Evolutionary conservation across 2,113 vertebrate genomes (phyloP).

Genomic region (Tympanuchus pallidicinctus): DNA sequence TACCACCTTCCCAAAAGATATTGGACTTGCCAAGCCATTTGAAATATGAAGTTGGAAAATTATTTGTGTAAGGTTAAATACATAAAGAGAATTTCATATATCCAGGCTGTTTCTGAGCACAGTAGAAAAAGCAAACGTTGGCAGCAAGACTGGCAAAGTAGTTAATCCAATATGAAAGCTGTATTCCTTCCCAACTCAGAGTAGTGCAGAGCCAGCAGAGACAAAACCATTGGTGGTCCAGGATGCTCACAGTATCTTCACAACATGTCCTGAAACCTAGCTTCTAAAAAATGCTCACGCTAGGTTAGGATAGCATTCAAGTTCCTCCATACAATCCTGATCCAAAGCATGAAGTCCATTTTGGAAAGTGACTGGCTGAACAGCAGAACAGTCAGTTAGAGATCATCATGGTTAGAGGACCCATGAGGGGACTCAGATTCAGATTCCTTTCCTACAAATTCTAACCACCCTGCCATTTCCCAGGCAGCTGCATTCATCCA

Average conservation of each 20-base stretch:
- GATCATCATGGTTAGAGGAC: neutral
- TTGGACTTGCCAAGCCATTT: neutral
- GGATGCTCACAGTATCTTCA: neutral
- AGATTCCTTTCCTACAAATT: neutral
- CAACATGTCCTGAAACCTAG: neutral
- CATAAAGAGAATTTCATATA: neutral
- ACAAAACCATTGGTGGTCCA: neutral
- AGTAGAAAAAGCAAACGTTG: neutral
- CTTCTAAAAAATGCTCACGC: neutral
- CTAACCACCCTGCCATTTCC: neutral
- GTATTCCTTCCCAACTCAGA: neutral
- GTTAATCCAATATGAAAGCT: neutral
- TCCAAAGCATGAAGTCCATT: neutral
- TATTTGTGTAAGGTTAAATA: neutral
- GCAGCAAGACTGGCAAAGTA: neutral
- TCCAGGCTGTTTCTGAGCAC: neutral
- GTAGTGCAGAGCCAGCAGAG: neutral
- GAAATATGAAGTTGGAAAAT: slow-evolving; percentile 30
- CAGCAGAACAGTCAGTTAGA: neutral
- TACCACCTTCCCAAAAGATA: slow-evolving; percentile 5
- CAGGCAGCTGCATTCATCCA: neutral
- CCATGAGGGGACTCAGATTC: neutral
- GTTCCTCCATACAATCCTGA: neutral
- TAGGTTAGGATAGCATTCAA: neutral
- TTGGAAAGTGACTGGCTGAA: neutral